phyloP scores from a whole-genome alignment of 2,113 vertebrate genomes.

The Phrynosoma platyrhinos region DNA sequence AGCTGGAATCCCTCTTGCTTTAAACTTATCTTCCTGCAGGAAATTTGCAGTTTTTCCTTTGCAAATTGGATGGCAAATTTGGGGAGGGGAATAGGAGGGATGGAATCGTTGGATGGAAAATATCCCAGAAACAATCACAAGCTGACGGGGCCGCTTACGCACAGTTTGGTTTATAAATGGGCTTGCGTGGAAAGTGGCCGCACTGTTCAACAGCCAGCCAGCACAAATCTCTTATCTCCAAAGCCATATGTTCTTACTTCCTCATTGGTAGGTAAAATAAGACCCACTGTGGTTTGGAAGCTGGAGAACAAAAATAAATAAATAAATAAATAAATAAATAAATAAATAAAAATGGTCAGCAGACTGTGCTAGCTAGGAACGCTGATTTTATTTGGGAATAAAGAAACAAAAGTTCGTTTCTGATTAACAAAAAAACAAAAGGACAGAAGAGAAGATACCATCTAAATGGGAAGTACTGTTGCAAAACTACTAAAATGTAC shows the following conservation, averaged over 20 bases:
- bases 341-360: not conserved
- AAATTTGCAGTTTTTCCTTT: conserved; percentile 28
- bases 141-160: conserved; percentile 30
- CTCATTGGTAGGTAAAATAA: conserved; percentile 31
- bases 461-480: not conserved
- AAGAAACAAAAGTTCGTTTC: not conserved
- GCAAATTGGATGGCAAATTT: not conserved
- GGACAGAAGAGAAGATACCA: not conserved
- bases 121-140: conserved; percentile 31
- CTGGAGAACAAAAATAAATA: not conserved
- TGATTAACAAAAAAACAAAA: not conserved
- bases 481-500: not conserved
- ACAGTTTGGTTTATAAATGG: conserved; percentile 30
- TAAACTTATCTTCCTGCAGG: conserved; percentile 3
- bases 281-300: conserved; percentile 8
- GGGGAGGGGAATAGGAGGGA: not conserved
- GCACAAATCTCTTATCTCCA: conserved; percentile 28
- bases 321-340: not conserved
- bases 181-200: conserved; percentile 18
- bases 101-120: conserved; percentile 4
- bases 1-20: not conserved
- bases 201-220: not conserved
- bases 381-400: not conserved
- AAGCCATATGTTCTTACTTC: conserved; percentile 27
- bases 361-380: not conserved